A percentile compares a stretch with the other conserved stretches of the same genome.
Evolutionary conservation across 2,113 vertebrate species (phyloP).

Genomic region (Rhynchomys soricoides): DNA sequence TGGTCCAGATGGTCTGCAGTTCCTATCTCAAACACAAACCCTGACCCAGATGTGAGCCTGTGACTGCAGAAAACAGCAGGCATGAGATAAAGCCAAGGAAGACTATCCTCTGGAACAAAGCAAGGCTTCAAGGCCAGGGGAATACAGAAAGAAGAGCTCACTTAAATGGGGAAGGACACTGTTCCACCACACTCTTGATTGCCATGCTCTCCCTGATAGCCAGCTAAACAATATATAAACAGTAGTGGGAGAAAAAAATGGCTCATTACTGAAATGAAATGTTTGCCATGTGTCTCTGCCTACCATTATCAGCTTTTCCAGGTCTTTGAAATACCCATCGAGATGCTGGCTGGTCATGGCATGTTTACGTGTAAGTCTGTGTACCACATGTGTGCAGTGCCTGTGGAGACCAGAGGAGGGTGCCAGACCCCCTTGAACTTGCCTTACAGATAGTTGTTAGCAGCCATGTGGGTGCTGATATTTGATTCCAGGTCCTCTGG

Average conservation of each 20-base stretch:
- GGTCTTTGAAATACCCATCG: background rate
- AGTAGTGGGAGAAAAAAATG: background rate
- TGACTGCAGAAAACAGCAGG: background rate
- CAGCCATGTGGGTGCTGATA: background rate
- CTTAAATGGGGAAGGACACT: background rate
- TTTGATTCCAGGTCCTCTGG: background rate
- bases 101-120: background rate
- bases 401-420: background rate
- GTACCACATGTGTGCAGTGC: background rate
- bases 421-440: background rate
- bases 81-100: background rate
- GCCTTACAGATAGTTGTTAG: background rate
- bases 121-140: background rate
- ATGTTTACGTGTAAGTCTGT: background rate
- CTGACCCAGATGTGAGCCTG: background rate
- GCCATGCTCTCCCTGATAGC: background rate
- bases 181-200: too few species aligned
- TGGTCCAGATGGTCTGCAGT: background rate
- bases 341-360: too few species aligned
- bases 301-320: background rate
- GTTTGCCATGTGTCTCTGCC: background rate
- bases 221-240: background rate
- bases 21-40: background rate
- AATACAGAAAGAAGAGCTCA: background rate
- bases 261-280: background rate